Evolutionary conservation across 2,888 invertebrate genomes (phyloP), one percentile per base, ranked within the genome.

Genomic region (Leptarthrus brevirostris): DNA sequence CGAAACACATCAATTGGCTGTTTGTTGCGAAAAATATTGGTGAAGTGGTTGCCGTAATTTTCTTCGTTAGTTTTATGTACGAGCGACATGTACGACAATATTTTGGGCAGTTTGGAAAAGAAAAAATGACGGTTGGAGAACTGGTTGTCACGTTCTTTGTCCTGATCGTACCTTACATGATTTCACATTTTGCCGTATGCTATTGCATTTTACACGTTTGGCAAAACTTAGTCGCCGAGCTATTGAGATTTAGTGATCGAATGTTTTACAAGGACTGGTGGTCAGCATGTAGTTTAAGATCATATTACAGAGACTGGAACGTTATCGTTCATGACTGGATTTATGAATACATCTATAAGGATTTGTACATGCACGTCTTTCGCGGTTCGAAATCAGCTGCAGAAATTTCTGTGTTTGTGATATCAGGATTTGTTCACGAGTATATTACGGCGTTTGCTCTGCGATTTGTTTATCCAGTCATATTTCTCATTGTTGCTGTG

Each of bases 271-370:
- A 90, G 85, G 91, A 96, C 91, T 98, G 97, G 97, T 98, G 97
- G 98, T 96, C 94, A 71, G 90, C 92, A 1, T 90, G 91, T 0
- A 90, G 91, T n/a, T 96, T 91, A 84, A 90, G 91, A 0, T 87
- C 87, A 12, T 98, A 92, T 84, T 97, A 94, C 84, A 90, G 96
- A n/a, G 93, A 93, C 3, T 98, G 98, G 98, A 98, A 98, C 83
- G 89, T 94, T 14, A 92, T 97, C 0, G 96, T 98, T 0, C 94
- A 97, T 82, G 95, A 96, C 78, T 98, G 97, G 97, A 87, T 98
- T 0, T 93, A 95, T 79, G 90, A 91, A 3, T 96, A 97, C 83
- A 88, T 98, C 74, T 96, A 95, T 85, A 90, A 90, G 79, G 96
- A 95, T 53, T 79, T 87, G 6, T 87, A 86, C 76, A 86, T 84